These are phyloP conservation scores for Cryptotermes secundus DNA, from an alignment of 1,140 invertebrate genomes.

Conservation along the genomic window DNA sequence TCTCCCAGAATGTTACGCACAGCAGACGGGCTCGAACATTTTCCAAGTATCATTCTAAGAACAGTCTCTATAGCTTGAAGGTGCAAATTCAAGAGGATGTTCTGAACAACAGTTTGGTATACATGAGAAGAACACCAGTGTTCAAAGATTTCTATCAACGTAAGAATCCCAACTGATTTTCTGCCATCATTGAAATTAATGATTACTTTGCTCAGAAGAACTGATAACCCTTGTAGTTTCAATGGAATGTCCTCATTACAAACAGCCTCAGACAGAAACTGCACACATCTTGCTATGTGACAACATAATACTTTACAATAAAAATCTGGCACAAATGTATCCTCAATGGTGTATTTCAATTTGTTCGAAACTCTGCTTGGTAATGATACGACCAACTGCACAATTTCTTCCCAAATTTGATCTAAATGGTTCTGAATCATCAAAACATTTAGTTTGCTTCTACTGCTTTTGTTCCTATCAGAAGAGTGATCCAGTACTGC, in stretches of 20 bases:
- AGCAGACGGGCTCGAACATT: conserved; percentile 7
- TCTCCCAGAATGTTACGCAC: conserved; percentile 20
- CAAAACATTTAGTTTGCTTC: background rate
- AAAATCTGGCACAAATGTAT: conserved; percentile 57
- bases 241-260: conserved; percentile 42
- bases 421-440: conserved; percentile 38
- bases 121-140: background rate
- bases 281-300: conserved; percentile 58
- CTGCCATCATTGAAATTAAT: conserved; percentile 53
- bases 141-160: conserved; percentile 50
- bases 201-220: conserved; percentile 62
- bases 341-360: conserved; percentile 53
- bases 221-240: conserved; percentile 52
- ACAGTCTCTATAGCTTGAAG: conserved; percentile 49
- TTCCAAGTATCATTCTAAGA: conserved; percentile 48
- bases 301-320: conserved; percentile 60
- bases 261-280: conserved; percentile 55
- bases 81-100: conserved; percentile 49
- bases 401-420: conserved; percentile 53
- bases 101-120: conserved; percentile 34
- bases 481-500: conserved; percentile 46
- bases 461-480: background rate
- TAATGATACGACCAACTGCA: conserved; percentile 63
- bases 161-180: conserved; percentile 47
- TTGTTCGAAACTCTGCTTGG: conserved; percentile 68